Percentiles rank a stretch among this genome's conserved stretches.
These are phyloP conservation scores for Meandrusa payeni DNA, from an alignment of 2,888 invertebrate genomes.

Conservation along the genomic window DNA sequence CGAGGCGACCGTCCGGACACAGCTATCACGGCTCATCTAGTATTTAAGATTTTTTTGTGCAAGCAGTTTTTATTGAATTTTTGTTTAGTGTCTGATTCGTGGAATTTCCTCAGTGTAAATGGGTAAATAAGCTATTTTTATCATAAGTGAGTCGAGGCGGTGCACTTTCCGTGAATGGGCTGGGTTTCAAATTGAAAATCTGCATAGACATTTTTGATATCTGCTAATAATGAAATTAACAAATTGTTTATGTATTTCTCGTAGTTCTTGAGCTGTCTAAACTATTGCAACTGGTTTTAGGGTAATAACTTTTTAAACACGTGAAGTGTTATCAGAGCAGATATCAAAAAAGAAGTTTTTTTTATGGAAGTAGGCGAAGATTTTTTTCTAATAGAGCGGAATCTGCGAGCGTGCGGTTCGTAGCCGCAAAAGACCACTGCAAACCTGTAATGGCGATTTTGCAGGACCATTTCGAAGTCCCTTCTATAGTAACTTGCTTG, in stretches of 20 bases:
- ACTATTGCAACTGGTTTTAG: too few species aligned
- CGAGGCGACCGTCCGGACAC: too few species aligned
- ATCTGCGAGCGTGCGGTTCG: conserved; percentile 77
- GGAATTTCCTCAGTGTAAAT: conserved; percentile 72
- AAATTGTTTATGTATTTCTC: too few species aligned
- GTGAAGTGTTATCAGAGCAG: conserved; percentile 46
- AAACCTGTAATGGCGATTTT: conserved; percentile 99
- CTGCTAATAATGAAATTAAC: too few species aligned
- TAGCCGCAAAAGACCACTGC: conserved; percentile 79
- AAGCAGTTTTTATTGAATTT: conserved; percentile 44
- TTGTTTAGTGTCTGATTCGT: conserved; percentile 63
- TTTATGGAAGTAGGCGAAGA: conserved; percentile 73
- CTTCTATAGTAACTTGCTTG: conserved; percentile 98
- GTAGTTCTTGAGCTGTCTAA: too few species aligned
- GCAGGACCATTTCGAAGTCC: conserved; percentile 99
- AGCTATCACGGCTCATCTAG: too few species aligned
- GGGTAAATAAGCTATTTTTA: conserved; percentile 60
- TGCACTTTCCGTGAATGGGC: conserved; percentile 72
- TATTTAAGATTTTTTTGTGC: conserved; percentile 53
- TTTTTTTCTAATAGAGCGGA: conserved; percentile 76
- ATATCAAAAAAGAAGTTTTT: conserved; percentile 62
- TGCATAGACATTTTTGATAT: conserved; percentile 63
- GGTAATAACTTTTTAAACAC: too few species aligned
- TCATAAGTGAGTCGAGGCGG: conserved; percentile 68
- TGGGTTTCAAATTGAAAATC: conserved; percentile 63